Percentiles rank a stretch among this genome's conserved stretches.
phyloP scores from a whole-genome alignment of 23 tunicate species.

The Diplosoma virens region DNA sequence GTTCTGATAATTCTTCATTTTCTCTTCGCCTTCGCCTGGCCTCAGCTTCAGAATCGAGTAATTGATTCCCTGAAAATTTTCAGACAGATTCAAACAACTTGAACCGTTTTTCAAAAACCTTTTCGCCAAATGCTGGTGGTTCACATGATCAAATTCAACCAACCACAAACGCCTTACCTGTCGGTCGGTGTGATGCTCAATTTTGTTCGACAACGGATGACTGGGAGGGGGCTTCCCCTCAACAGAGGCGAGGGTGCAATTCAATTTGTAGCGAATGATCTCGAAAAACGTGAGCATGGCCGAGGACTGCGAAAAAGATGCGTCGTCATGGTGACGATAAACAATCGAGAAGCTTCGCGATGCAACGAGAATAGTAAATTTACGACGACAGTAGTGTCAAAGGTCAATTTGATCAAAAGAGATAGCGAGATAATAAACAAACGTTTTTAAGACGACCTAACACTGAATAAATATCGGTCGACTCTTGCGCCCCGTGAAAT shows the following conservation, averaged over 20 bases:
- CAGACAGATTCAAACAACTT: too few relatives aligned
- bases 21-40: constrained; percentile 49
- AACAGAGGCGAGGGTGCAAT: constrained; percentile 49
- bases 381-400: too few relatives aligned
- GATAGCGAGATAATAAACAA: too few relatives aligned
- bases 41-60: constrained; percentile 15
- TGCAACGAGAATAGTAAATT: too few relatives aligned
- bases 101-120: too few relatives aligned
- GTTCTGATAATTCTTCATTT: constrained; percentile 23
- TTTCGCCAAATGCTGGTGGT: too few relatives aligned
- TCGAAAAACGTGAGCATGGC: constrained; percentile 51
- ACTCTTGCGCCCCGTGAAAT: too few relatives aligned
- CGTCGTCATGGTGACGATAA: not conserved
- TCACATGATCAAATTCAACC: too few relatives aligned
- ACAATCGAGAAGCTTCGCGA: too few relatives aligned
- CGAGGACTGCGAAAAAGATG: constrained; percentile 37
- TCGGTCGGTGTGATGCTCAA: constrained; percentile 49
- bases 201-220: constrained; percentile 31
- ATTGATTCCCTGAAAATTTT: constrained; percentile 29
- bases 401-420: too few relatives aligned
- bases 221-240: constrained; percentile 45
- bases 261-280: constrained; percentile 57
- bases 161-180: constrained; percentile 43
- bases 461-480: too few relatives aligned
- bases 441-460: too few relatives aligned